These are phyloP conservation scores for Bombus waltoni DNA, from an alignment of 1,140 invertebrate genomes.

Conservation along the genomic window DNA sequence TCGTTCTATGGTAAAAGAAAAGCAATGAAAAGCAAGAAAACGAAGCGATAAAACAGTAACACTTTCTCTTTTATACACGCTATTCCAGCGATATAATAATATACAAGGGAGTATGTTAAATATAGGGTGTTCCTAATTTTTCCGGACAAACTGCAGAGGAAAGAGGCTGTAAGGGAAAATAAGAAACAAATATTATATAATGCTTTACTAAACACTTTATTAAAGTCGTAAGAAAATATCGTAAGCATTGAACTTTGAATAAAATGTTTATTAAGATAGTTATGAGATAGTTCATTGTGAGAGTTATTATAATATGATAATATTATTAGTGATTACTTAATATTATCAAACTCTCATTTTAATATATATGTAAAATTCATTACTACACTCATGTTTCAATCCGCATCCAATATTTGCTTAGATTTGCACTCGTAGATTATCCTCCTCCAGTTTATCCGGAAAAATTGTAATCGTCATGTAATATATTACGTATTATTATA, in stretches of 20 bases:
- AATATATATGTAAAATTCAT: too few relatives aligned
- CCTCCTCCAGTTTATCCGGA: background rate
- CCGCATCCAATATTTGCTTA: background rate
- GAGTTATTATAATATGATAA: background rate
- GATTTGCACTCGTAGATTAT: background rate
- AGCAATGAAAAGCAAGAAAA: background rate
- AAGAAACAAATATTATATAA: background rate
- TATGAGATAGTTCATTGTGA: background rate
- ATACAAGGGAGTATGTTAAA: background rate
- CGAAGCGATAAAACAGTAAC: background rate
- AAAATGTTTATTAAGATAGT: background rate
- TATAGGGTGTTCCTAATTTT: background rate
- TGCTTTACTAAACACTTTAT: background rate
- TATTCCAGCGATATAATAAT: background rate
- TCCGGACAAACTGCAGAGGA: background rate
- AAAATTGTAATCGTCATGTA: background rate
- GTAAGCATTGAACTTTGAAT: background rate
- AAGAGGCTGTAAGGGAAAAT: background rate
- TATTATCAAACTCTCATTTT: too few relatives aligned
- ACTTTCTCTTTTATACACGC: background rate
- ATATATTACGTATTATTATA: background rate
- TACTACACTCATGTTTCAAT: background rate
- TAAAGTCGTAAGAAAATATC: background rate
- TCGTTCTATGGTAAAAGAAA: background rate
- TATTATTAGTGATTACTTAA: background rate